phyloP scores from a whole-genome alignment of 1,140 invertebrate species.

The Protaetia brevitarsis region DNA sequence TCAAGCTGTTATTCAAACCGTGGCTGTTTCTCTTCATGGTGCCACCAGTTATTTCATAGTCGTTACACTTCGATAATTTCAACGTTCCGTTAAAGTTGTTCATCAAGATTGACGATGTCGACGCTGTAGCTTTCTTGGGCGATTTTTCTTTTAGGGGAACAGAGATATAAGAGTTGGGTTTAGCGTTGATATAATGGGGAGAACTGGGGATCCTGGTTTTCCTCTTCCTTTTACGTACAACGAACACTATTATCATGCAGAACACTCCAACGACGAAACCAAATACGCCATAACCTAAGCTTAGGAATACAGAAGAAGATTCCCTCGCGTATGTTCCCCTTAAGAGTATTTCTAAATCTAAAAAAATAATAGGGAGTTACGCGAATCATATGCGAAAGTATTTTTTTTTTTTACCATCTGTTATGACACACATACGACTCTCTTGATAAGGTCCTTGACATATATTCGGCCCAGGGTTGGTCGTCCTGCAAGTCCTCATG shows the following conservation, averaged over 20 bases:
- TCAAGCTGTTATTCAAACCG: constrained; percentile 51
- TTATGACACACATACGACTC: constrained; percentile 58
- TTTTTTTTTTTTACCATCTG: constrained; percentile 38
- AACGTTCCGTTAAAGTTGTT: constrained; percentile 53
- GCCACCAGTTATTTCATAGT: constrained; percentile 69
- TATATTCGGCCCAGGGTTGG: constrained; percentile 52
- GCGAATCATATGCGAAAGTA: background rate
- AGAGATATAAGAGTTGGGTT: constrained; percentile 80
- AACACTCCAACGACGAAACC: constrained; percentile 51
- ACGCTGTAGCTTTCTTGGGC: constrained; percentile 39
- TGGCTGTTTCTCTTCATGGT: constrained; percentile 76
- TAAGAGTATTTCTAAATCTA: background rate
- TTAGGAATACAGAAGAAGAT: background rate
- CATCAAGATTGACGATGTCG: constrained; percentile 50
- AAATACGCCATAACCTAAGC: constrained; percentile 44
- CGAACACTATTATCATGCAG: constrained; percentile 20
- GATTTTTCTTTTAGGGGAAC: constrained; percentile 62
- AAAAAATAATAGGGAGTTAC: background rate
- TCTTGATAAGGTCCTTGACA: constrained; percentile 66
- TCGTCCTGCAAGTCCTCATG: constrained; percentile 58
- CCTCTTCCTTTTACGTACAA: constrained; percentile 42
- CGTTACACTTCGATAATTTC: constrained; percentile 63
- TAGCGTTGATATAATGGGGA: constrained; percentile 73
- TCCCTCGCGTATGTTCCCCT: background rate
- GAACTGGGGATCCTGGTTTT: constrained; percentile 60